Percentiles rank a stretch among this genome's conserved stretches.
Conservation (phyloP, 2,888 invertebrate species). For the Rhingia rostrata region DNA sequence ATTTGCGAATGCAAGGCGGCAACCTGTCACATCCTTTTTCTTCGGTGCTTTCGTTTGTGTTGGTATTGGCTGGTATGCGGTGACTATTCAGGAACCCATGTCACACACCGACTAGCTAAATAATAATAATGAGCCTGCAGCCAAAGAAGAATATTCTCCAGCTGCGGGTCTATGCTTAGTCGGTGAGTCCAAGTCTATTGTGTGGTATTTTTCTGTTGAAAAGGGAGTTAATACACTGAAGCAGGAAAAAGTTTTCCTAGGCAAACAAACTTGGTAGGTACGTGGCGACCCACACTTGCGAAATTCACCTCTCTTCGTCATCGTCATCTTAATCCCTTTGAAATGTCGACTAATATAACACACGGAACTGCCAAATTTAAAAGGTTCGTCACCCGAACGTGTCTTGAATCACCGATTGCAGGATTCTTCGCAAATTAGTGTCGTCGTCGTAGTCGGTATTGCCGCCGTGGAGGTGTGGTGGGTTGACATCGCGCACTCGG, state of each 20-base stretch:
- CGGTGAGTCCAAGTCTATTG: constrained; percentile 43
- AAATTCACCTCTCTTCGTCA: constrained; percentile 37
- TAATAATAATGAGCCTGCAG: constrained; percentile 71
- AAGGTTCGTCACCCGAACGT: constrained; percentile 74
- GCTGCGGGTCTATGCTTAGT: not conserved
- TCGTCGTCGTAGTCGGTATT: not conserved
- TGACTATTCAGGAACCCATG: constrained; percentile 64
- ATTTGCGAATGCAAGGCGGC: constrained; percentile 50
- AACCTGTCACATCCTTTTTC: constrained; percentile 41
- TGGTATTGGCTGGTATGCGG: constrained; percentile 19
- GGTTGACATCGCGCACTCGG: constrained; percentile 33
- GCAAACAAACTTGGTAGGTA: constrained; percentile 70
- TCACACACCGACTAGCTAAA: constrained; percentile 70
- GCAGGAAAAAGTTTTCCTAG: constrained; percentile 49
- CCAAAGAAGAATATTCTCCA: constrained; percentile 20
- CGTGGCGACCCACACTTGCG: constrained; percentile 53
- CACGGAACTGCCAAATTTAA: constrained; percentile 75
- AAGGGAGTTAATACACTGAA: constrained; percentile 37
- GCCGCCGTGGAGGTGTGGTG: constrained; percentile 11
- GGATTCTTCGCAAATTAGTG: constrained; percentile 70
- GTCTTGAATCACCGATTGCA: constrained; percentile 55
- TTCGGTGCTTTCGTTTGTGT: not conserved
- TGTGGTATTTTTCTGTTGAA: constrained; percentile 11
- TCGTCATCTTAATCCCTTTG: constrained; percentile 71
- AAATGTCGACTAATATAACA: constrained; percentile 73